Conservation (phyloP, 2,888 invertebrate species). For the Polymixis flavicincta region DNA sequence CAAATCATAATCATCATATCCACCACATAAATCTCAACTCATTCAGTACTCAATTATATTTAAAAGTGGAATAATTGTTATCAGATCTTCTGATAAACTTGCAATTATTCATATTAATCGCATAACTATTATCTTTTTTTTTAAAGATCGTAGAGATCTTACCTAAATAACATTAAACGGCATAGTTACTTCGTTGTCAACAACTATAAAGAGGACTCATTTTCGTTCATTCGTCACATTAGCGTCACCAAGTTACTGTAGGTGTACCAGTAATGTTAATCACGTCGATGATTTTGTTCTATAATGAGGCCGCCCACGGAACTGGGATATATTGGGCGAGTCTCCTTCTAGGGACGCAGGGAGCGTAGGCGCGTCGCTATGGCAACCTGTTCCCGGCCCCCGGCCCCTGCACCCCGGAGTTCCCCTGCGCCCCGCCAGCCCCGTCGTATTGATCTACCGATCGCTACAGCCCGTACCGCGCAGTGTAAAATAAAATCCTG, state of each 20-base stretch:
- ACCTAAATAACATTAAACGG: background rate
- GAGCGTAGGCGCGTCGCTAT: slow-evolving; percentile 88
- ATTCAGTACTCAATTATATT: background rate
- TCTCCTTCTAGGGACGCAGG: slow-evolving; percentile 75
- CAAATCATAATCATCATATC: background rate
- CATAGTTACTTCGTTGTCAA: slow-evolving; percentile 5
- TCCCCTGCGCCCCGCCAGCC: slow-evolving; percentile 57
- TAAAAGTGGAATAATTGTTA: background rate
- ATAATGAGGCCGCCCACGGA: slow-evolving; percentile 82
- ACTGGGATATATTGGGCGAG: slow-evolving; percentile 78
- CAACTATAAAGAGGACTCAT: slow-evolving; percentile 23
- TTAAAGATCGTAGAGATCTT: background rate
- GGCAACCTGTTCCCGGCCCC: slow-evolving; percentile 74
- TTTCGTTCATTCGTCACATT: slow-evolving; percentile 46
- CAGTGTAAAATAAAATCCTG: slow-evolving; percentile 71
- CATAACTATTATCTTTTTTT: slow-evolving; percentile 15
- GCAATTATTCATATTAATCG: background rate
- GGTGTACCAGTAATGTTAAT: slow-evolving; percentile 72
- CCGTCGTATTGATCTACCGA: slow-evolving; percentile 81
- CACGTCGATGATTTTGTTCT: slow-evolving; percentile 77
- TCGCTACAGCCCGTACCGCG: slow-evolving; percentile 71
- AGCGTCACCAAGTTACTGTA: slow-evolving; percentile 55
- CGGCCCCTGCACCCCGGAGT: slow-evolving; percentile 56
- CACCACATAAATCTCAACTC: background rate
- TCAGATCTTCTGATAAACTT: background rate